Conservation (phyloP, 2,113 vertebrate genomes). For the Corydoras sp. region DNA sequence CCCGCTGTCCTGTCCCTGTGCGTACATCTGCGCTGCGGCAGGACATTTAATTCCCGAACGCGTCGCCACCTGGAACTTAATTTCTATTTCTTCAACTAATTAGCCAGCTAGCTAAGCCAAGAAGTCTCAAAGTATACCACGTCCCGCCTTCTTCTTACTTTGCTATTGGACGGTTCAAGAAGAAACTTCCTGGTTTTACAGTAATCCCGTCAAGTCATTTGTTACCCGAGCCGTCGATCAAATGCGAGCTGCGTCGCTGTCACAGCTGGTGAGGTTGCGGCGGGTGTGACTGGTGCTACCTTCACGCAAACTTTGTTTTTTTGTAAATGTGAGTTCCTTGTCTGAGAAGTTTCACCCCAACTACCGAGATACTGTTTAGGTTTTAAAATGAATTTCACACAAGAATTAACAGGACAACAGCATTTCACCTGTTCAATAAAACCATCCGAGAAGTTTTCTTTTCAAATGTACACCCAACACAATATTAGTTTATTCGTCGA, state of each 20-base stretch:
- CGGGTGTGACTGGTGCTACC: slow-evolving; percentile 38
- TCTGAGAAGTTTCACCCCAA: too few species aligned
- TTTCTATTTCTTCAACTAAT: slow-evolving; percentile 33
- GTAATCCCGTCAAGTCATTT: slow-evolving; percentile 30
- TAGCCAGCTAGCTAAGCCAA: slow-evolving; percentile 23
- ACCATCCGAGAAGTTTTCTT: too few species aligned
- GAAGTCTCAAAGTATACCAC: slow-evolving; percentile 30
- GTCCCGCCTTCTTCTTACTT: slow-evolving; percentile 26
- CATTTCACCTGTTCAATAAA: too few species aligned
- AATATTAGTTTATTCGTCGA: too few species aligned
- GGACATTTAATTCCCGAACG: slow-evolving; percentile 35
- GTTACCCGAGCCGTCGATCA: slow-evolving; percentile 29
- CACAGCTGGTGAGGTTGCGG: background rate
- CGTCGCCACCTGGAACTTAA: slow-evolving; percentile 28
- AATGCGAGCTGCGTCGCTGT: background rate
- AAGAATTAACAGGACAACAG: too few species aligned
- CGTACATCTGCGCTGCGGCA: slow-evolving; percentile 25
- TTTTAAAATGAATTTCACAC: too few species aligned
- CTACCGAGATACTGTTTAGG: too few species aligned
- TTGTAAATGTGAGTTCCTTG: background rate
- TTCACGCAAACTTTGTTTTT: background rate
- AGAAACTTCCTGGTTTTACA: slow-evolving; percentile 32
- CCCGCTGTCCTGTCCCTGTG: slow-evolving; percentile 15
- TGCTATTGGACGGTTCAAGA: slow-evolving; percentile 48
- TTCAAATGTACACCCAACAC: too few species aligned